These are phyloP conservation scores for Papilio dardanus DNA, from an alignment of 1,140 invertebrate genomes.

Conservation along the genomic window DNA sequence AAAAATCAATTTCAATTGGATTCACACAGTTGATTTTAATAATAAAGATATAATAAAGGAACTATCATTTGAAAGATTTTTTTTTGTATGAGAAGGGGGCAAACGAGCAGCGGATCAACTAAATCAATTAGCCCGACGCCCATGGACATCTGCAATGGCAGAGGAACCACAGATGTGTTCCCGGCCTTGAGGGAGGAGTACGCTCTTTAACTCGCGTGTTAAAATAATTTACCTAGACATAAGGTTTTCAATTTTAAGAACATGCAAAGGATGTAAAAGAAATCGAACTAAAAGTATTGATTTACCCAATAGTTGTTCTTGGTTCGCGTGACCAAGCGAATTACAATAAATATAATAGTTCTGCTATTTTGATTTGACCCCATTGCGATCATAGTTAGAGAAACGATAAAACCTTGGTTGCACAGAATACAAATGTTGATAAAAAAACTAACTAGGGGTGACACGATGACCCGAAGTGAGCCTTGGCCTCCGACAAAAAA, in stretches of 20 bases:
- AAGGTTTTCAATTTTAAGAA: neutral
- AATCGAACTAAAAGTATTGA: neutral
- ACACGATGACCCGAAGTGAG: too few species aligned
- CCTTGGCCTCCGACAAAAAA: too few species aligned
- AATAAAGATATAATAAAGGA: too few species aligned
- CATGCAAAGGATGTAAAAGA: neutral
- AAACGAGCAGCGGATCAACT: too few species aligned
- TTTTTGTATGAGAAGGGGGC: too few species aligned
- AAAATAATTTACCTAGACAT: neutral
- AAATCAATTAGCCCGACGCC: too few species aligned
- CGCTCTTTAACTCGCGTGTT: neutral
- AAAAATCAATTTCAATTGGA: neutral
- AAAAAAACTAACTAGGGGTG: too few species aligned
- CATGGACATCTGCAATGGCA: too few species aligned
- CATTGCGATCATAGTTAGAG: neutral
- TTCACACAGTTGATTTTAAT: neutral
- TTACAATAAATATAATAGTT: neutral
- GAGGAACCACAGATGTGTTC: too few species aligned
- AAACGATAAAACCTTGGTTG: neutral
- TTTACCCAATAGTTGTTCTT: neutral
- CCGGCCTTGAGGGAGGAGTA: too few species aligned
- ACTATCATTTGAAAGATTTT: neutral
- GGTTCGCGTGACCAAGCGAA: conserved; percentile 3
- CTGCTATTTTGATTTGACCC: neutral
- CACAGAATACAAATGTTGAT: neutral